phyloP scores from a whole-genome alignment of 2,797 vertebrate species.

The Cephalopachus bancanus region DNA sequence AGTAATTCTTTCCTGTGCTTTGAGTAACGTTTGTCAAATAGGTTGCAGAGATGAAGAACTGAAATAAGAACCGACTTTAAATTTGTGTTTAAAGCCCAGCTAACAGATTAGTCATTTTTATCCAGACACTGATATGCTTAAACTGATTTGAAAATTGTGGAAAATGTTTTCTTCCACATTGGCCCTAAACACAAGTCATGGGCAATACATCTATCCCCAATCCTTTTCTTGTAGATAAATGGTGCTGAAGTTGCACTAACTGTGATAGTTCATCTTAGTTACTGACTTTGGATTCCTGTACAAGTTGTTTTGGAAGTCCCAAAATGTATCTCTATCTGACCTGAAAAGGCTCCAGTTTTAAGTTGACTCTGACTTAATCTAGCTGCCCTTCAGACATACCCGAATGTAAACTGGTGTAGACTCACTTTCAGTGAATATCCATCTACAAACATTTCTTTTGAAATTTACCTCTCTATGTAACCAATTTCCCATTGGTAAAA shows the following conservation, averaged over 20 bases:
- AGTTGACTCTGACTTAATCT: conserved; percentile 57
- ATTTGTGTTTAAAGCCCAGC: conserved; percentile 59
- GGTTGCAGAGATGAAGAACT: neutral
- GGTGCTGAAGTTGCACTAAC: neutral
- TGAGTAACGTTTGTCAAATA: conserved; percentile 25
- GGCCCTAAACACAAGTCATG: neutral
- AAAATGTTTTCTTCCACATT: conserved; percentile 15
- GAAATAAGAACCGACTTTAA: conserved; percentile 19
- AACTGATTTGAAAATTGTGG: conserved; percentile 55
- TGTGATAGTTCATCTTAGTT: neutral
- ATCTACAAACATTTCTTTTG: conserved; percentile 8
- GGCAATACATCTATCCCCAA: neutral
- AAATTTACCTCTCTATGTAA: neutral
- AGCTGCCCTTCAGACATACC: conserved; percentile 15
- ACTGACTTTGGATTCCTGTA: neutral
- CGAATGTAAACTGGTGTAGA: neutral
- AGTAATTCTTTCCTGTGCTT: neutral
- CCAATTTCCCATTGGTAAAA: neutral
- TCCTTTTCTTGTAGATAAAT: neutral
- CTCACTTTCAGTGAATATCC: neutral
- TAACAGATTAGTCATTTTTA: conserved; percentile 42
- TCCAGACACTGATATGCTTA: conserved; percentile 42
- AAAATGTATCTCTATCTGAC: neutral
- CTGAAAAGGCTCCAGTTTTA: conserved; percentile 31
- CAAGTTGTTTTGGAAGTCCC: conserved; percentile 49